A percentile compares a stretch with the other conserved stretches of the same genome.
phyloP scores from a whole-genome alignment of 2,113 vertebrate genomes.

The Columbina picui region DNA sequence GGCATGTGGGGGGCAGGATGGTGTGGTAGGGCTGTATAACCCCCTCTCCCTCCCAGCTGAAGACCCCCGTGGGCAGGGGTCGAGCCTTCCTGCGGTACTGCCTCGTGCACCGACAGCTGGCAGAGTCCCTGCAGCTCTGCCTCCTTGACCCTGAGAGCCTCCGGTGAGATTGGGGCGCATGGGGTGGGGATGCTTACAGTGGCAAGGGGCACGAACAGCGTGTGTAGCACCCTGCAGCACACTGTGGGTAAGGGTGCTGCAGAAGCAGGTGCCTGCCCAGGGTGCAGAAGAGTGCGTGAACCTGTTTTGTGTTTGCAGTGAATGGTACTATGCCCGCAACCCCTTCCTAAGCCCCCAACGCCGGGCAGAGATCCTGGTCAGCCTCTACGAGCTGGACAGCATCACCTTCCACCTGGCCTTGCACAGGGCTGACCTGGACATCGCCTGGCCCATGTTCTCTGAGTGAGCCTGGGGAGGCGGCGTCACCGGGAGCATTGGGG shows the following conservation, averaged over 20 bases:
- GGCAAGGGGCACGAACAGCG: background rate
- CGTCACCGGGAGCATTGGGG: too few species aligned
- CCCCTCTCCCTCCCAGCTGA: slow-evolving; percentile 53
- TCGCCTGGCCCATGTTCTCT: slow-evolving; percentile 72
- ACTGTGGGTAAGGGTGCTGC: background rate
- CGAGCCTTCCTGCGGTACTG: slow-evolving; percentile 81
- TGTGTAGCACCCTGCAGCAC: background rate
- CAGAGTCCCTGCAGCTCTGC: slow-evolving; percentile 79
- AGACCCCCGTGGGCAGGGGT: slow-evolving; percentile 76
- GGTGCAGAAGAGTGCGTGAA: rapidly evolving
- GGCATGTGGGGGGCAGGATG: rapidly evolving
- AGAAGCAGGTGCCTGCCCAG: rapidly evolving
- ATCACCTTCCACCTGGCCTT: slow-evolving; percentile 73
- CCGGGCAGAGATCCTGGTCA: slow-evolving; percentile 67
- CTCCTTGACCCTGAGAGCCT: slow-evolving; percentile 63
- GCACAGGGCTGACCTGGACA: slow-evolving; percentile 68
- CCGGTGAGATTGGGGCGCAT: slow-evolving; percentile 44
- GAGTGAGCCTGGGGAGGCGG: background rate
- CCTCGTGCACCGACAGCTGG: slow-evolving; percentile 73
- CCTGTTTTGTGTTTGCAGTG: slow-evolving; percentile 34
- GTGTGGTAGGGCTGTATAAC: background rate
- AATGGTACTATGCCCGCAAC: slow-evolving; percentile 79
- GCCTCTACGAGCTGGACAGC: slow-evolving; percentile 72
- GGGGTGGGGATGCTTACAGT: rapidly evolving
- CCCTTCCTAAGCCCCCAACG: slow-evolving; percentile 68